Evolutionary conservation across 2,797 vertebrate genomes (phyloP).

Genomic region (Gymnothorax javanicus): DNA sequence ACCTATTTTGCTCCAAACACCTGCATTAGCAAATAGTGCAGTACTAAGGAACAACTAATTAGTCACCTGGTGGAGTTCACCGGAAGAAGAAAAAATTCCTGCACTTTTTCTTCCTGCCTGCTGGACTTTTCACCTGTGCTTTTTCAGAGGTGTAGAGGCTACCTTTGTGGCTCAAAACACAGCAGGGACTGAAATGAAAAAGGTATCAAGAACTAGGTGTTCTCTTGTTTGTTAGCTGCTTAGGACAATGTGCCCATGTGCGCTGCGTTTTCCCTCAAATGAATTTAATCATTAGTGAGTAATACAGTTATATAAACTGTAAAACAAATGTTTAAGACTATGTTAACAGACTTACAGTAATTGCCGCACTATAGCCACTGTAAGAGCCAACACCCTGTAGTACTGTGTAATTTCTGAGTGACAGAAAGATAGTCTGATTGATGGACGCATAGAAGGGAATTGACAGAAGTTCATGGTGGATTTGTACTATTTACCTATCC

Average conservation of each 20-base stretch:
- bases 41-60: no score
- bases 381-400: not conserved
- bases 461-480: not conserved
- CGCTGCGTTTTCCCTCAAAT: not conserved
- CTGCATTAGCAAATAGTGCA: no score
- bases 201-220: not conserved
- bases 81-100: no score
- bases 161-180: not conserved
- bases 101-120: no score
- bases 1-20: no score
- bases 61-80: no score
- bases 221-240: not conserved
- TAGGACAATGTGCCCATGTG: not conserved
- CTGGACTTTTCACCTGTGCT: no score
- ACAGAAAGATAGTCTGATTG: not conserved
- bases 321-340: not conserved
- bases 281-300: not conserved
- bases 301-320: slow-evolving; percentile 9
- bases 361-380: not conserved
- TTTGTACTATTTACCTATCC: not conserved
- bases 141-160: not conserved
- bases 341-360: not conserved
- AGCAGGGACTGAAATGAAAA: not conserved
- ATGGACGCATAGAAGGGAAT: not conserved
- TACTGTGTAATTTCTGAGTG: not conserved